Conservation (phyloP, 2,888 invertebrate genomes). For the Halictus quadricinctus region DNA sequence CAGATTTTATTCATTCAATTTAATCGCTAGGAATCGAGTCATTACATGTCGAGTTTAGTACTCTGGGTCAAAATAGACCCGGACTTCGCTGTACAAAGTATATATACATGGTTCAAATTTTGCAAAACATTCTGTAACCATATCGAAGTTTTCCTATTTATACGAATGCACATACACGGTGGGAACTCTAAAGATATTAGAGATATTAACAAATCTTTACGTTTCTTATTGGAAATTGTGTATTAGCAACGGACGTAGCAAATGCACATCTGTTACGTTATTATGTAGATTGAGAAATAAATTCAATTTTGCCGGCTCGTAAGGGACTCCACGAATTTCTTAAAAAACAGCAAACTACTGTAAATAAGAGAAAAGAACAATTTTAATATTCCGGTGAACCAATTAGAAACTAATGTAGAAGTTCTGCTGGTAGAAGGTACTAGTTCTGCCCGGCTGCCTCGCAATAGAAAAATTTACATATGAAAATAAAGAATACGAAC, state of each 20-base stretch:
- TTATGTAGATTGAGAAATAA: not conserved
- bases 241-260: not conserved
- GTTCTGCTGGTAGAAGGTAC: not conserved
- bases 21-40: too few species aligned
- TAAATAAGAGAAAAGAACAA: not conserved
- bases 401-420: not conserved
- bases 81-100: too few species aligned
- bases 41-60: too few species aligned
- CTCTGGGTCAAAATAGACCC: too few species aligned
- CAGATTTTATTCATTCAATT: too few species aligned
- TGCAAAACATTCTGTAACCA: too few species aligned
- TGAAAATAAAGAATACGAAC: conserved; percentile 22
- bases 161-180: not conserved
- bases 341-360: not conserved
- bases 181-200: not conserved
- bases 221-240: not conserved
- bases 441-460: not conserved
- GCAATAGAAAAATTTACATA: not conserved
- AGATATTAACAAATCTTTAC: not conserved
- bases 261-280: too few species aligned
- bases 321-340: not conserved
- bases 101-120: too few species aligned
- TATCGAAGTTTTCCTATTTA: not conserved
- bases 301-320: not conserved
- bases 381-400: not conserved